phyloP scores from a whole-genome alignment of 2,113 vertebrate species.

The Pelecanus crispus region DNA sequence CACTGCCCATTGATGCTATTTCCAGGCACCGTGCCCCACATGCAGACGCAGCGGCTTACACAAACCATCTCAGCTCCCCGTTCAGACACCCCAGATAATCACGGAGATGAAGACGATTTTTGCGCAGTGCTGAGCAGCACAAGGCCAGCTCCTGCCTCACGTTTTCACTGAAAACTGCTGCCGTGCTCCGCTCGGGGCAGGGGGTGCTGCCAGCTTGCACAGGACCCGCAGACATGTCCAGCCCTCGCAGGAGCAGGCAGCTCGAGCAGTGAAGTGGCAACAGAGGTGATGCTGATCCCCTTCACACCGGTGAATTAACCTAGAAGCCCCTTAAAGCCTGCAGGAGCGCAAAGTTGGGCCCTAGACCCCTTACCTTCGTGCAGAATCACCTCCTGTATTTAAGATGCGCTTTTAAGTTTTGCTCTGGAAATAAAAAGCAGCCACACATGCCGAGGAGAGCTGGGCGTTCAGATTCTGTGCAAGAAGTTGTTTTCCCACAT shows the following conservation, averaged over 20 bases:
- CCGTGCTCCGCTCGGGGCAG: background rate
- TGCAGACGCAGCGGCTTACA: background rate
- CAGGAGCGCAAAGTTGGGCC: background rate
- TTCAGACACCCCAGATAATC: background rate
- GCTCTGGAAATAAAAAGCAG: background rate
- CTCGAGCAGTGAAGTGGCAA: background rate
- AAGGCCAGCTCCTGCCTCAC: background rate
- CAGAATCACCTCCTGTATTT: background rate
- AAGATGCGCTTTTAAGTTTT: background rate
- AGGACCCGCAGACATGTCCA: rapidly evolving
- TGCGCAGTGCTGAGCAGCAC: rapidly evolving
- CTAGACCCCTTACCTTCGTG: background rate
- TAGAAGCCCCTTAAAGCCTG: background rate
- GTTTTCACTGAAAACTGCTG: background rate
- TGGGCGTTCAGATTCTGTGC: background rate
- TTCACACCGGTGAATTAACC: background rate
- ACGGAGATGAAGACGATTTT: rapidly evolving
- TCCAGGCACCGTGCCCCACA: background rate
- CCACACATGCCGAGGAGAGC: background rate
- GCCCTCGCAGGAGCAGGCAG: rapidly evolving
- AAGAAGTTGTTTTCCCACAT: background rate
- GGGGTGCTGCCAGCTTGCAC: background rate
- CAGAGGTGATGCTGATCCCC: background rate
- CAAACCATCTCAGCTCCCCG: background rate
- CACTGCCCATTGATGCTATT: background rate